Percentiles rank a stretch among this genome's conserved stretches.
These are phyloP conservation scores for Wiebesia pumilae DNA, from an alignment of 1,140 invertebrate species.

Conservation along the genomic window DNA sequence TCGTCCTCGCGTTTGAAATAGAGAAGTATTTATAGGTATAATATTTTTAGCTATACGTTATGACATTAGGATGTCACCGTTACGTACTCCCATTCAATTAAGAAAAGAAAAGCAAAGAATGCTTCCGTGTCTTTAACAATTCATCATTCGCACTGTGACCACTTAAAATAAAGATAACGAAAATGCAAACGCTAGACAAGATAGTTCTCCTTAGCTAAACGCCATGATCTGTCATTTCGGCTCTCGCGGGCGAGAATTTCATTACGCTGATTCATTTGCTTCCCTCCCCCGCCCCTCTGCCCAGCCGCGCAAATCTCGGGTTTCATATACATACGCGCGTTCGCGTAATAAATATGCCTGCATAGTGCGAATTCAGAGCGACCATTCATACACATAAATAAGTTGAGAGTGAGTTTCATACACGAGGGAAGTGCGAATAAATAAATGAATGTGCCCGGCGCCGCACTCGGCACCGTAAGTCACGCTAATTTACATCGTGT, in stretches of 20 bases:
- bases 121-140: not conserved
- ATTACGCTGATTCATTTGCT: conserved; percentile 29
- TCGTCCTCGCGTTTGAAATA: not conserved
- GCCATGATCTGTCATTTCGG: conserved; percentile 12
- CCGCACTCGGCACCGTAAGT: conserved; percentile 33
- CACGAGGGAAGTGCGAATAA: not conserved
- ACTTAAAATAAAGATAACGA: not conserved
- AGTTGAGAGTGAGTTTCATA: not conserved
- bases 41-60: not conserved
- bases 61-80: not conserved
- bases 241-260: conserved; percentile 5
- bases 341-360: conserved; percentile 44
- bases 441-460: conserved; percentile 15
- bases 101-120: not conserved
- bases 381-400: conserved; percentile 39
- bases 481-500: conserved; percentile 49
- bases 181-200: not conserved
- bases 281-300: not conserved
- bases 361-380: conserved; percentile 40
- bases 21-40: not conserved
- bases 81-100: not conserved
- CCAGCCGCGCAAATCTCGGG: conserved; percentile 22
- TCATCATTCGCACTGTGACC: not conserved
- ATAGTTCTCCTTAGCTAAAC: conserved; percentile 3
- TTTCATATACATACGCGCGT: conserved; percentile 27